Evolutionary conservation across 2,113 vertebrate species (phyloP), one percentile per base, ranked within the genome.

Genomic region (Polypterus bichir): DNA sequence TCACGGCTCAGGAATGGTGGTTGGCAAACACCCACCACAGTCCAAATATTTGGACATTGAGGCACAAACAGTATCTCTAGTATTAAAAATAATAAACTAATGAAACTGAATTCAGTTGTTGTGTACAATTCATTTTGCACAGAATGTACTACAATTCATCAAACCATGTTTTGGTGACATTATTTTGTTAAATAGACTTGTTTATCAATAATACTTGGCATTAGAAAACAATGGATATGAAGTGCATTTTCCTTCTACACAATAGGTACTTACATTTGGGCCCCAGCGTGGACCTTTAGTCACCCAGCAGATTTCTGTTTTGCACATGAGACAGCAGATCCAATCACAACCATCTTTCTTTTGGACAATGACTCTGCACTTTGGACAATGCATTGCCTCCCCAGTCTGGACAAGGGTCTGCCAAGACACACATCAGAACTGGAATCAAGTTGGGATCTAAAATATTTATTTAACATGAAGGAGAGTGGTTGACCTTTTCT

Each of bases 261-360:
- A 46, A 7, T 53, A 54, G 47, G 4, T 9, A n/a, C 66, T 45
- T 75, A 85, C 86, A 44, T 72, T 71, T 46, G 86, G 83, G 9
- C 86, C 86, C 86, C 86, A 89, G 73, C 86, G 80, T 55, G 86
- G 79, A 68, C 87, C 86, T 65, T 81, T 86, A 53, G 86, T 89
- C 64, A 87, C 84, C 86, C 86, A 89, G 66, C 86, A 89, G 67
- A 89, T 81, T 69, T 81, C 80, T 0, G 78, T 87, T 71, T 69
- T 83, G 64, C 86, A 89, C 84, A 89, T 88, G 56, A 83, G 60
- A 61, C 86, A 89, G 65, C 82, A 78, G 66, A 89, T 79, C 86
- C 86, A 89, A 11, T 88, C 86, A n/a, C 86, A 89, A 55, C 86
- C 86, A 2, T 85, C 83, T 59, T 88, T 89, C 60, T 89, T 89